Evolutionary conservation across 35 echinoderm and acorn worm species (phyloP), one percentile per base, ranked within the genome.

Genomic region (Stichopus chloronotus): DNA sequence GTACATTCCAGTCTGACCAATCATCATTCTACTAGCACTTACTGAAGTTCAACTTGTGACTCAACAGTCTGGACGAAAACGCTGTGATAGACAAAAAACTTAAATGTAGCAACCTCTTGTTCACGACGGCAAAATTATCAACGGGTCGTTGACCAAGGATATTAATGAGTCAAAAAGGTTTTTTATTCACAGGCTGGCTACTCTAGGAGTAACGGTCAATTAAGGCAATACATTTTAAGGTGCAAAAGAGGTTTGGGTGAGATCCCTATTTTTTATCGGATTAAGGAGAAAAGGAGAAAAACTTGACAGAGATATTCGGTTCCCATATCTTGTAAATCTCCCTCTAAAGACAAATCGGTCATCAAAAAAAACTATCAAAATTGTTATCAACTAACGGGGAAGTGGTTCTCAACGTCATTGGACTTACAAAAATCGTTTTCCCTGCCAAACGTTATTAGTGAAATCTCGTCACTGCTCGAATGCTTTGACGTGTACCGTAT

Each of bases 141-240:
- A 16, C 12, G 69, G 69, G 69, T 74, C 69, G 17, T 74, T 74
- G 69, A 74, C 69, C 69, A 16, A 20, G 17, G 22, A n/a, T 74
- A 20, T 74, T 19, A n/a, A 16, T n/a, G 13, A 16, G 7, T 19
- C 4, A 7, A 24, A 74, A n/a, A 19, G 6, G 19, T 5, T 19
- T 43, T 0, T 19, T n/a, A 74, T 14, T 74, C 69, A 43, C 30
- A 14, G 22, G 69, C 69, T 74, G 17, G 17, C 5, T 74, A 20
- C 69, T 74, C 69, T 74, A 0, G 5, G 17, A 74, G 69, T 19
- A 74, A 74, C 22, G 69, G 69, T 74, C 69, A 74, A 74, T 74
- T 74, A 74, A 74, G 69, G 69, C 69, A 74, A 74, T 74, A 74
- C n/a, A 74, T 8, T 74, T n/a, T 14, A 74, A 74, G 69, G 69